These are phyloP conservation scores for Garrulus glandarius DNA, from an alignment of 2,797 vertebrate species.

Conservation along the genomic window DNA sequence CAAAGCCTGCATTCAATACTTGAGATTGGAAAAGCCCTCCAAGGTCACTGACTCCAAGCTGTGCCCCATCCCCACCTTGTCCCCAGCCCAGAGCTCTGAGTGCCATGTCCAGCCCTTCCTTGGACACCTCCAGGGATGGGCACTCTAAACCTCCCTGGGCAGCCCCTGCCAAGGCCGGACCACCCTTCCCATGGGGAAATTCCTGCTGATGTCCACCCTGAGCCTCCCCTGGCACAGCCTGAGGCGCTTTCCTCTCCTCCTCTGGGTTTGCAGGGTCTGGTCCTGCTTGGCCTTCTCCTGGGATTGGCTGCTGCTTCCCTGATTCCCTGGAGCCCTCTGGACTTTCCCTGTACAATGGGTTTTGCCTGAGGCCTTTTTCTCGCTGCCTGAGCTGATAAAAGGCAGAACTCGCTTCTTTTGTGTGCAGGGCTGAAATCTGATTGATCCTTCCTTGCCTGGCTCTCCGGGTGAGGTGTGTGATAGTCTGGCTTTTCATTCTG, in stretches of 20 bases:
- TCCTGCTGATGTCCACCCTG: background rate
- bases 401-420: background rate
- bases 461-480: background rate
- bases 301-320: background rate
- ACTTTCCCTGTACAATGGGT: background rate
- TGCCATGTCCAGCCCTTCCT: fast-evolving
- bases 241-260: background rate
- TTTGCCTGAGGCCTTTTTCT: background rate
- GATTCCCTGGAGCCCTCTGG: background rate
- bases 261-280: background rate
- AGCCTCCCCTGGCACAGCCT: background rate
- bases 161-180: fast-evolving
- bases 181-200: background rate
- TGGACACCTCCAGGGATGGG: background rate
- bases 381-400: background rate
- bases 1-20: too few relatives aligned
- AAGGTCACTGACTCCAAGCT: too few relatives aligned
- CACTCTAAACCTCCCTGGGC: background rate
- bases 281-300: background rate
- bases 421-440: conserved; percentile 18
- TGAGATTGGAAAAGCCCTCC: background rate
- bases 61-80: background rate
- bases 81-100: background rate
- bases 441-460: conserved; percentile 1
- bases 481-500: conserved; percentile 37